Evolutionary conservation across 2,888 invertebrate genomes (phyloP).

Genomic region (Lasiommata megera): DNA sequence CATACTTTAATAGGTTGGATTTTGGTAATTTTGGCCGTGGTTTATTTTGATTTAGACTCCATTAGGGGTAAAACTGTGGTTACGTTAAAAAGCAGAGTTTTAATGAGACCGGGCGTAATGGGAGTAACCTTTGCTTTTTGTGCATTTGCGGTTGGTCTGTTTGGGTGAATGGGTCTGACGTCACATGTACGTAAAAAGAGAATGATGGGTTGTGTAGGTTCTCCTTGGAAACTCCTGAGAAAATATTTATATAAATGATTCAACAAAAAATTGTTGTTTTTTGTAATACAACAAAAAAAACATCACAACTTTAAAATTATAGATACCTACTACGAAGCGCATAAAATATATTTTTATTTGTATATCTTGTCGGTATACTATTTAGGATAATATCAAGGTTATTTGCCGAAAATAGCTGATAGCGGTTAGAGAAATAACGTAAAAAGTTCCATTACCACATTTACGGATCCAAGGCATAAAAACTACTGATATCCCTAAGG

Average conservation of each 20-base stretch:
- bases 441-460: slow-evolving; percentile 4
- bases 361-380: background rate
- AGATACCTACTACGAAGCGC: background rate
- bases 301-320: too few species aligned
- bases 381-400: background rate
- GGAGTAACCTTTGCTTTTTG: background rate
- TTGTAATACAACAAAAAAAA: too few species aligned
- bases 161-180: background rate
- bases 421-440: background rate
- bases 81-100: background rate
- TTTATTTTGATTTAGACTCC: slow-evolving; percentile 16
- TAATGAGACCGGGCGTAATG: background rate
- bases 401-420: background rate
- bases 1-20: slow-evolving; percentile 4
- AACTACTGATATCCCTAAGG: background rate
- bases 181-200: background rate
- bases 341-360: too few species aligned
- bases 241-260: background rate
- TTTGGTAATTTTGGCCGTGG: slow-evolving; percentile 6
- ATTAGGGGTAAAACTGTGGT: slow-evolving; percentile 3
- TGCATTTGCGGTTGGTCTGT: background rate
- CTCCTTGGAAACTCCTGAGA: background rate
- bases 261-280: too few species aligned
- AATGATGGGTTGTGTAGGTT: background rate
- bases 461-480: slow-evolving; percentile 4